These are phyloP conservation scores for Characodon lateralis DNA, from an alignment of 2,797 vertebrate species.

Conservation along the genomic window DNA sequence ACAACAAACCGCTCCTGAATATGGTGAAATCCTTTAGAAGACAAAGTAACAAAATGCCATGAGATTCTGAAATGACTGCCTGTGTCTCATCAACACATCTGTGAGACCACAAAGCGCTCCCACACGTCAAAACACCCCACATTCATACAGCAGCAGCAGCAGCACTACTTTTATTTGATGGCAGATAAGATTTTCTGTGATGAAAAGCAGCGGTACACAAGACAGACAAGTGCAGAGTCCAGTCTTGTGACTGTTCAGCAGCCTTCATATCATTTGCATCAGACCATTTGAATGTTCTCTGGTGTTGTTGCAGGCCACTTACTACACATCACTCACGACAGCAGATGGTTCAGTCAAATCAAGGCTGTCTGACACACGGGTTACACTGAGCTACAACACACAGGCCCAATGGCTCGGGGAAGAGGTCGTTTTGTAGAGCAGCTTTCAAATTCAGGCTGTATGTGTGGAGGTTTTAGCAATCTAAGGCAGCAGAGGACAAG, in stretches of 20 bases:
- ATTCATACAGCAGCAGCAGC: conserved; percentile 22
- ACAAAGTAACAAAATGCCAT: conserved; percentile 8
- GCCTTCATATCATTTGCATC: conserved; percentile 69
- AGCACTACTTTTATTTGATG: conserved; percentile 35
- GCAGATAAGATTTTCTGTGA: conserved; percentile 57
- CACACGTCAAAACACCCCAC: conserved; percentile 32
- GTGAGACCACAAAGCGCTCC: conserved; percentile 3
- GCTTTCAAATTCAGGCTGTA: conserved; percentile 34
- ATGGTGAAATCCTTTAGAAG: conserved; percentile 15
- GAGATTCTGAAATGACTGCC: not conserved
- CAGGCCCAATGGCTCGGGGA: conserved; percentile 8
- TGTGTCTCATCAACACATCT: conserved; percentile 11
- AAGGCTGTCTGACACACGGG: conserved; percentile 18
- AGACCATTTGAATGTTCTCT: conserved; percentile 69
- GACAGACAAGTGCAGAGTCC: conserved; percentile 66
- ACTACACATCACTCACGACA: conserved; percentile 65
- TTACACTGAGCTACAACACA: conserved; percentile 25
- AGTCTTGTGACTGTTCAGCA: conserved; percentile 67
- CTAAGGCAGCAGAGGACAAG: conserved; percentile 66
- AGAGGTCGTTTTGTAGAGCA: conserved; percentile 1
- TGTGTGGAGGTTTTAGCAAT: conserved; percentile 64
- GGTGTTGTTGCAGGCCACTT: conserved; percentile 55
- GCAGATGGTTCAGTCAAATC: conserved; percentile 56
- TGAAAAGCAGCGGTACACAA: conserved; percentile 50
- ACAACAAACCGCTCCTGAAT: conserved; percentile 16